Conservation (phyloP, 1,140 invertebrate genomes). For the Battus philenor region DNA sequence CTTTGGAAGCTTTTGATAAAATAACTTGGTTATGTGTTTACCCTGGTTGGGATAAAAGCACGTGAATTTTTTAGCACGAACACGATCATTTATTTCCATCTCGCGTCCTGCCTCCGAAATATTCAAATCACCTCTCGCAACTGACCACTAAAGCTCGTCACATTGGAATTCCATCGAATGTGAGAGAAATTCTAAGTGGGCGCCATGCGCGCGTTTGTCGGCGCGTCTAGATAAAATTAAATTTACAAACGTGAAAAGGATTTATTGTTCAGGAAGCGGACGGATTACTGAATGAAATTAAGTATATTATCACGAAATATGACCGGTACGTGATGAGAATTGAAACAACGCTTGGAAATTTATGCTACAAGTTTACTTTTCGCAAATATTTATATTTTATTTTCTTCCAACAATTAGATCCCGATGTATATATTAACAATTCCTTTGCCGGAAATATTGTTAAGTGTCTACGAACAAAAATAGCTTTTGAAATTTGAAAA, state of each 20-base stretch:
- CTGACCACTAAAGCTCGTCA: conserved; percentile 41
- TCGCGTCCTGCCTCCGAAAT: conserved; percentile 23
- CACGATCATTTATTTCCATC: conserved; percentile 29
- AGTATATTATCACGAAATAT: conserved; percentile 11
- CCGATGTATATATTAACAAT: no score
- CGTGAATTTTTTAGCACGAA: no score
- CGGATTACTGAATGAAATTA: conserved; percentile 11
- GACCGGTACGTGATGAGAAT: not conserved
- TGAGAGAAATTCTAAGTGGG: conserved; percentile 39
- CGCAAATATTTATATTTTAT: no score
- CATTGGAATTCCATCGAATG: conserved; percentile 43
- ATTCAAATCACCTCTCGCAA: conserved; percentile 38
- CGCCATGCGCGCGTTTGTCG: conserved; percentile 8
- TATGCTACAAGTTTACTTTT: no score
- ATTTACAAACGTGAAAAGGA: conserved; percentile 19
- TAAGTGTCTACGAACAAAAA: no score
- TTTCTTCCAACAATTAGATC: no score
- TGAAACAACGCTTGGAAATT: no score
- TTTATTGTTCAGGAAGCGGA: conserved; percentile 28
- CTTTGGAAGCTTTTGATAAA: no score
- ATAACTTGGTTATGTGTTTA: no score
- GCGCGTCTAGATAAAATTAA: conserved; percentile 19
- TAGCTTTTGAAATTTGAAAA: no score
- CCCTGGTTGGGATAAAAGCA: no score
- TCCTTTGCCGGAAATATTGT: no score